Evolutionary conservation across 1,140 invertebrate species (phyloP).

Genomic region (Apis cerana): DNA sequence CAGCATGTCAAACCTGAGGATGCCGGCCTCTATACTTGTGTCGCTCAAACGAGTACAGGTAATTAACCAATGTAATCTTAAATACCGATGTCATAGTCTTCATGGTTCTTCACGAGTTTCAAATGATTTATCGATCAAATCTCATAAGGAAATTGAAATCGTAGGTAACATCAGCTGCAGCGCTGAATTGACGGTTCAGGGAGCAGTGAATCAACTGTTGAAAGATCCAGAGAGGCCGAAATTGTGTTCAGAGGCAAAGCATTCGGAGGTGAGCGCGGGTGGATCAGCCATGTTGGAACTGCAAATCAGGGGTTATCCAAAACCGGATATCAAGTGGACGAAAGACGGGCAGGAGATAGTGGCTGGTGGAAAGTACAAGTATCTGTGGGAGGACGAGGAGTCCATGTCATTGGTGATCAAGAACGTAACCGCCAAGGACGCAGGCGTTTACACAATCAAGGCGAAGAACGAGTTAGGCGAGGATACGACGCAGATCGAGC

Average conservation of each 20-base stretch:
- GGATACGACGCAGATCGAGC: conserved; percentile 87
- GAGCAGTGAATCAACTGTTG: conserved; percentile 89
- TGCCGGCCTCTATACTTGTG: conserved; percentile 96
- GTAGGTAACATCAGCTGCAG: conserved; percentile 96
- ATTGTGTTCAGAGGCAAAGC: conserved; percentile 87
- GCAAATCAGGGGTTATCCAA: conserved; percentile 95
- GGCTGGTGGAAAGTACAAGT: conserved; percentile 90
- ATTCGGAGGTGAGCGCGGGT: conserved; percentile 89
- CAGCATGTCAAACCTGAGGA: conserved; percentile 96
- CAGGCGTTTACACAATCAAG: conserved; percentile 91
- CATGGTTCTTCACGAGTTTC: no score
- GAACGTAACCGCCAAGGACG: conserved; percentile 90
- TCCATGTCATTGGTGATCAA: conserved; percentile 95
- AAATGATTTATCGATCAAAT: no score
- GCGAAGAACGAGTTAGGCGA: conserved; percentile 95
- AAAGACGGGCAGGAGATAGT: conserved; percentile 92
- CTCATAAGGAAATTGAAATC: not conserved
- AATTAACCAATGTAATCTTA: not conserved
- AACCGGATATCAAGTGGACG: conserved; percentile 94
- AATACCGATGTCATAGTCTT: not conserved
- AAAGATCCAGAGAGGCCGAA: conserved; percentile 91
- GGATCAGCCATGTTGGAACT: conserved; percentile 97
- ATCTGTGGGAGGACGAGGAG: conserved; percentile 96
- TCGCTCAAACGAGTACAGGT: conserved; percentile 94
- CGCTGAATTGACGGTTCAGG: conserved; percentile 95